A percentile compares a stretch with the other conserved stretches of the same genome.
phyloP scores from a whole-genome alignment of 2,113 vertebrate genomes.

The Empidonax alnorum region DNA sequence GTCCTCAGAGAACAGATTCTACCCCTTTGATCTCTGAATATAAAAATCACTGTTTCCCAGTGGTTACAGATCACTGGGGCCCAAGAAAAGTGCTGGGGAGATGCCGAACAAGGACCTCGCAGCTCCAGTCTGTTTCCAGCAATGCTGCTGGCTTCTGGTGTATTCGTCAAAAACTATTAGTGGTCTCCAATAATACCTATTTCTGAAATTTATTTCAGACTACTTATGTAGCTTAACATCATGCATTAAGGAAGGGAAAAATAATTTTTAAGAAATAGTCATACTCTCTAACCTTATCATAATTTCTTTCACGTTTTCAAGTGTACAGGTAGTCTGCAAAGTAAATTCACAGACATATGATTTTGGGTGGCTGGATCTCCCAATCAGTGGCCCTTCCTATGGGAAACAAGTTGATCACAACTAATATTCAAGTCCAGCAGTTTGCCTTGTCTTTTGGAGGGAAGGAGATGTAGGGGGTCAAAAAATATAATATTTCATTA shows the following conservation, averaged over 20 bases:
- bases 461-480: neutral
- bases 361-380: neutral
- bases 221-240: neutral
- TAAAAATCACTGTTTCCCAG: slow-evolving; percentile 11
- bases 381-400: neutral
- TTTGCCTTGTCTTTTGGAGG: neutral
- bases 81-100: neutral
- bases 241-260: neutral
- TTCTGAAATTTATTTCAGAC: neutral
- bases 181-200: neutral
- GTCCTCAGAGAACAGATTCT: slow-evolving; percentile 24
- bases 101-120: rapidly evolving
- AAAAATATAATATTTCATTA: neutral
- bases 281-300: neutral
- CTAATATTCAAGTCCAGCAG: neutral
- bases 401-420: neutral
- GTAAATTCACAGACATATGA: neutral
- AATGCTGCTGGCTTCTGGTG: neutral
- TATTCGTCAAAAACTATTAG: neutral
- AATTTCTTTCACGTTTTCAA: neutral
- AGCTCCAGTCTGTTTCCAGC: neutral
- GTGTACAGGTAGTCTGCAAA: neutral
- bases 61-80: neutral
- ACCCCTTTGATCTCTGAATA: slow-evolving; percentile 38
- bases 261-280: neutral